phyloP scores from a whole-genome alignment of 64 coral and sea anemone genomes.

The Orbicella faveolata region DNA sequence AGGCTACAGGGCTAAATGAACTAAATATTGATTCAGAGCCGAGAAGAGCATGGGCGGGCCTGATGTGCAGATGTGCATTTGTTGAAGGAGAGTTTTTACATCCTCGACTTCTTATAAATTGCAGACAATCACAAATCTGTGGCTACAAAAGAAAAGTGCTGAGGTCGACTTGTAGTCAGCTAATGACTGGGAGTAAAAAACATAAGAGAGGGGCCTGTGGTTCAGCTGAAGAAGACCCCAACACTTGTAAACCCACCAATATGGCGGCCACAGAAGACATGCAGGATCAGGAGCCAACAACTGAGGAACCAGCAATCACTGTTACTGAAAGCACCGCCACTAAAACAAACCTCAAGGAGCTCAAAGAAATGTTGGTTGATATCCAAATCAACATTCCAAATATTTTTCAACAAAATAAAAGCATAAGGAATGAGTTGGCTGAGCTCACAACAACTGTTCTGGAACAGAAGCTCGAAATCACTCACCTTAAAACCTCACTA shows the following conservation, averaged over 20 bases:
- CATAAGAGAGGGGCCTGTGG: slow-evolving; percentile 10
- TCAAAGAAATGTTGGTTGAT: slow-evolving; percentile 15
- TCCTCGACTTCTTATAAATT: slow-evolving; percentile 17
- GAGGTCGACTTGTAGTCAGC: not conserved
- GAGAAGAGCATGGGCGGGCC: not conserved
- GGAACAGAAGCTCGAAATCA: not conserved
- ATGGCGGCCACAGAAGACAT: not conserved
- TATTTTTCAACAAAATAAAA: not conserved
- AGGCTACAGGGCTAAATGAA: too few relatives aligned
- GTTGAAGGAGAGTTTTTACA: slow-evolving; percentile 10
- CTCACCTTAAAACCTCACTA: not conserved
- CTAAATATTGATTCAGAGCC: too few relatives aligned
- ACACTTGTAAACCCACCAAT: not conserved
- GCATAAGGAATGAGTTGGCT: not conserved
- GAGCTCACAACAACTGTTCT: slow-evolving; percentile 6
- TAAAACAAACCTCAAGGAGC: not conserved
- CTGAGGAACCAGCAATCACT: not conserved
- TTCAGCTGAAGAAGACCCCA: not conserved
- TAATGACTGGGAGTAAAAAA: slow-evolving; percentile 16
- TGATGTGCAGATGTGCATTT: not conserved
- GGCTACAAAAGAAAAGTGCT: slow-evolving; percentile 9
- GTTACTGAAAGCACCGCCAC: too few relatives aligned
- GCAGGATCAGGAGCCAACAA: not conserved
- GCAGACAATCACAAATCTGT: not conserved
- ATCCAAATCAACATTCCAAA: not conserved